Evolutionary conservation across 1,140 invertebrate species (phyloP), one percentile per base, ranked within the genome.

Genomic region (Venturia canescens): DNA sequence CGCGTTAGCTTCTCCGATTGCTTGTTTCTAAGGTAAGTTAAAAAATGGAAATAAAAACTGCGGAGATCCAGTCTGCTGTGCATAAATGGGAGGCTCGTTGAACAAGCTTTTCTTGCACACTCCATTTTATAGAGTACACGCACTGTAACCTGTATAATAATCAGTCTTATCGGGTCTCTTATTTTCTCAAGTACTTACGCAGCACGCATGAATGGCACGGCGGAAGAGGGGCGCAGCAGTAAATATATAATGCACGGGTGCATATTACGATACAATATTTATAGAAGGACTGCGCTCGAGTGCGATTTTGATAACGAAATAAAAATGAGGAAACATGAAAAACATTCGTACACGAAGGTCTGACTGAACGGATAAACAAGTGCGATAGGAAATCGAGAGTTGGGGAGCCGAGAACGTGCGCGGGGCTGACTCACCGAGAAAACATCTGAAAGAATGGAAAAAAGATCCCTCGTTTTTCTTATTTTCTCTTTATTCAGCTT

Each of bases 181-280:
- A 31, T 69, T 44, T 71, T 38, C 69, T 48, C 34, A 71, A 70
- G 67, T 70, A 70, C 23, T 23, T 34, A 34, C 67, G 13, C 67
- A 38, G 67, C 67, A 34, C 31, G 18, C 27, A n/a, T 31, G 31
- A 27, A 70, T 16, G 67, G 16, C 53, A 57, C 21, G 2, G 7
- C 18, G 15, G 50, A 3, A 53, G 3, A 5, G 13, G 53, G 53
- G 11, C 6, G 18, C n/a, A n/a, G 18, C 18, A 18, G 53, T n/a
- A 57, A 57, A 57, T 18, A 57, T 31, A 70, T 70, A 70, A 70
- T 34, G n/a, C 27, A n/a, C 67, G 53, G 53, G 53, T 57, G 67
- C 67, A 34, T n/a, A 31, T 70, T 70, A 70, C 67, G 31, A 70
- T 70, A 70, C 38, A 57, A 57, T 70, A 70, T 70, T 70, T 70